Evolutionary conservation across 2,797 vertebrate genomes (phyloP), one percentile per base, ranked within the genome.

Genomic region (Brachyalestes nurse): DNA sequence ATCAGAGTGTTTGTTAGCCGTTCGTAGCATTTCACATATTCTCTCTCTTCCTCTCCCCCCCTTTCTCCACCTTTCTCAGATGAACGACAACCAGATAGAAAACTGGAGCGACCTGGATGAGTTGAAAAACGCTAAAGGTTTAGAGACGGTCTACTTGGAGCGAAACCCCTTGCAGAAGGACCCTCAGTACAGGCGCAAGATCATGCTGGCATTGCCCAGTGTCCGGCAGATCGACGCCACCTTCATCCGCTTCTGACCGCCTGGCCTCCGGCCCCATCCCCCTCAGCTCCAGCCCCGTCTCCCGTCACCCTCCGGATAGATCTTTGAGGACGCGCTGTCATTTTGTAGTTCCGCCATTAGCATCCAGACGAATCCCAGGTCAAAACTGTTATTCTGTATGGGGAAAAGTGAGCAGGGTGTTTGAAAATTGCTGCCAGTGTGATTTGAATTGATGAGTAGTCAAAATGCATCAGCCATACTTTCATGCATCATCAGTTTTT

Each of bases 161-260:
- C 91, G 97, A 77, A 99, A 99, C 88, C 98, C 98, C 0, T 85
- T 99, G 89, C 98, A 99, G 93, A 97, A 96, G 89, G 98, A 99
- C 84, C 97, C 97, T 0, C 98, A 99, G 88, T 99, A 99, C 91
- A 93, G 98, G 86, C 95, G 97, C 82, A 99, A 99, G 91, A 96
- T 99, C 91, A 98, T 99, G 97, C 90, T 99, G 91, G 96, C 98
- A 0, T 92, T 99, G 76, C 98, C 98, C 0, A 96, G 90, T 0
- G 96, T 99, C 38, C 96, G 96, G 91, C 98, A 99, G 94, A 99
- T 99, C 0, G 98, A 99, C 0, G 98, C 98, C 81, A 98, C 97
- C 0, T 99, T 97, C 78, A 98, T 99, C 83, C 93, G 98, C 85
- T 99, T 99, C 94, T 99, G 94, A 98, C 84, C 81, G 34, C 78